phyloP scores from a whole-genome alignment of 2,113 vertebrate genomes.

The Anguilla rostrata region DNA sequence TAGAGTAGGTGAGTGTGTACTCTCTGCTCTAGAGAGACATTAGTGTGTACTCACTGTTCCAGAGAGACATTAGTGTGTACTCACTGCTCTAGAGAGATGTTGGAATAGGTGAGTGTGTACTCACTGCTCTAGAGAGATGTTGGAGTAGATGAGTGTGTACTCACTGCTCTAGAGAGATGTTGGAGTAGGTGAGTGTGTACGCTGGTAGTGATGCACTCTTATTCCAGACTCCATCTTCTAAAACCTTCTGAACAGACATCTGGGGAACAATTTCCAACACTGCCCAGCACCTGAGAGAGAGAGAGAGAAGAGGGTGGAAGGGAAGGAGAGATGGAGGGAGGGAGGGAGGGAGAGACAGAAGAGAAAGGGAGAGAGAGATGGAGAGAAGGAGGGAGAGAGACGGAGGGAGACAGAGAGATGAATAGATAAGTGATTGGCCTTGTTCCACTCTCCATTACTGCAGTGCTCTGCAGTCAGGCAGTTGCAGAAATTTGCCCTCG shows the following conservation, averaged over 20 bases:
- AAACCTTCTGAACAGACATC: constrained; percentile 49
- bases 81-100: neutral
- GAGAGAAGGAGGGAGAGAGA: no score
- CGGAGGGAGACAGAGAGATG: no score
- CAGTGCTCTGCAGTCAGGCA: no score
- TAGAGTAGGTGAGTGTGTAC: no score
- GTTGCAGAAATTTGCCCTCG: no score
- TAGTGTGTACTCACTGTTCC: no score
- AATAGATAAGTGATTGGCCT: no score
- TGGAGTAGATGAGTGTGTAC: constrained; percentile 30
- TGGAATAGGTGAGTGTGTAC: constrained; percentile 29
- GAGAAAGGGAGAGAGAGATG: neutral
- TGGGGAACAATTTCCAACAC: constrained; percentile 72
- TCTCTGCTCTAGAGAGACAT: no score
- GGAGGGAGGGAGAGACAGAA: neutral
- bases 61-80: no score
- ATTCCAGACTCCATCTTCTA: constrained; percentile 39
- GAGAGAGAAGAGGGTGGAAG: neutral
- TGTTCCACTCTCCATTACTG: no score
- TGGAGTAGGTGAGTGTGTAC: constrained; percentile 50
- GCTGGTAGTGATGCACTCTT: constrained; percentile 38
- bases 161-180: constrained; percentile 41
- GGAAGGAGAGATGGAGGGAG: no score
- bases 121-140: constrained; percentile 40
- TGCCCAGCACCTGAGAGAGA: constrained; percentile 64